Evolutionary conservation across 1,140 invertebrate species (phyloP), one percentile per base, ranked within the genome.

Genomic region (Tribolium madens): DNA sequence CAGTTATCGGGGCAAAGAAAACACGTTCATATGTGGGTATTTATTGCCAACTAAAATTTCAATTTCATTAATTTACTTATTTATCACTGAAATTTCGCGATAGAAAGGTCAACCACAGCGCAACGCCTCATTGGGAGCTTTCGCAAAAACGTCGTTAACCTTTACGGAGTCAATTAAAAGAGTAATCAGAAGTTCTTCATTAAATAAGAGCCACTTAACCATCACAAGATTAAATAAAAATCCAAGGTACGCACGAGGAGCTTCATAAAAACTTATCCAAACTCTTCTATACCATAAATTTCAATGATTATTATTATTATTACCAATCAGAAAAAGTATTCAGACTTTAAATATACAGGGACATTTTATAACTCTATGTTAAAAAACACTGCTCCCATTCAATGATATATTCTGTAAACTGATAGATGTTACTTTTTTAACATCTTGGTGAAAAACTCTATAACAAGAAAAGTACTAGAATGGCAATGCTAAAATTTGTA

Each of bases 1-100:
- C 57, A 64, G 57, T 64, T 64, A 64, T 33, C 57, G 57, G 57
- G 26, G 57, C 57, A 33, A 64, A 64, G 57, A 64, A 57, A 64
- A 64, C 57, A 64, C 57, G 57, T 33, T 64, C 57, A 64, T 64
- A 64, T 64, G 57, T 64, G 57, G 57, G 57, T 33, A 64, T 64
- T 64, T 64, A 64, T 64, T 33, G 57, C 18, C 26, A 64, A 33
- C 26, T 64, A 33, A 64, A 64, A 64, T 64, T 64, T 64, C 57
- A 64, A 33, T 64, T 64, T 64, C 57, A 64, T 64, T 64, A n/a
- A 33, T 12, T 57, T 33, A 64, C 12, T 64, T 18, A 64, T 64
- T 33, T 64, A 64, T 64, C 57, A 14, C 57, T 26, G 14, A 64
- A 64, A 57, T 57, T 57, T 64, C 26, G 21, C 18, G 21, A 31